Percentiles rank a stretch among this genome's conserved stretches.
Evolutionary conservation across 2,797 vertebrate species (phyloP).

Genomic region (Phataginus tricuspis): DNA sequence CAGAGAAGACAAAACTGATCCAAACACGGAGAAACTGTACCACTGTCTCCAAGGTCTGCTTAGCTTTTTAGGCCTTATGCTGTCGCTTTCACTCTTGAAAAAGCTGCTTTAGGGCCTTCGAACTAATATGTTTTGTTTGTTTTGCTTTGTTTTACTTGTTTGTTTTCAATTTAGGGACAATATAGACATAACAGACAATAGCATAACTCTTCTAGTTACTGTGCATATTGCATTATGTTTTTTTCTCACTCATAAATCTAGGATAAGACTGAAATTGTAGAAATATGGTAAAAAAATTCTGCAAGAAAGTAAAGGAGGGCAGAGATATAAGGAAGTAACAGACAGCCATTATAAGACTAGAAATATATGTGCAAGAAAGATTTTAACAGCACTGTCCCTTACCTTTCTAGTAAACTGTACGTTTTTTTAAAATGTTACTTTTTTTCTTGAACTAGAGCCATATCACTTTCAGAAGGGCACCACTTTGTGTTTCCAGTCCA

Average conservation of each 20-base stretch:
- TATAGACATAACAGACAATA: accelerated
- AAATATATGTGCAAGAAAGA: not conserved
- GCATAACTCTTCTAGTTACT: not conserved
- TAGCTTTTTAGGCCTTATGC: not conserved
- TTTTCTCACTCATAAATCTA: not conserved
- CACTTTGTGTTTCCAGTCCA: not conserved
- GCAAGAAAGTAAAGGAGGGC: not conserved
- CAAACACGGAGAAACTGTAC: not conserved
- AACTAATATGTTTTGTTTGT: not conserved
- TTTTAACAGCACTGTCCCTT: not conserved
- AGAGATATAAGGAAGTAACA: not conserved
- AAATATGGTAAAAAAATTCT: not conserved
- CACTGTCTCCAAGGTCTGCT: not conserved
- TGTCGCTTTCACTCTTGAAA: constrained; percentile 31
- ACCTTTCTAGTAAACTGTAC: not conserved
- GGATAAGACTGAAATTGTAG: not conserved
- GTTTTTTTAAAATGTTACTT: not conserved
- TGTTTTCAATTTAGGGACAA: not conserved
- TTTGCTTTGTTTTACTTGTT: not conserved
- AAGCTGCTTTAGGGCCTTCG: not conserved
- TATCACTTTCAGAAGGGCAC: not conserved
- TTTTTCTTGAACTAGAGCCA: not conserved
- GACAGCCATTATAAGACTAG: not conserved
- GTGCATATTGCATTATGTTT: not conserved
- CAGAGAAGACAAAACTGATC: not conserved